A percentile compares a stretch with the other conserved stretches of the same genome.
These are phyloP conservation scores for Remorina albescens DNA, from an alignment of 2,797 vertebrate genomes.

Conservation along the genomic window DNA sequence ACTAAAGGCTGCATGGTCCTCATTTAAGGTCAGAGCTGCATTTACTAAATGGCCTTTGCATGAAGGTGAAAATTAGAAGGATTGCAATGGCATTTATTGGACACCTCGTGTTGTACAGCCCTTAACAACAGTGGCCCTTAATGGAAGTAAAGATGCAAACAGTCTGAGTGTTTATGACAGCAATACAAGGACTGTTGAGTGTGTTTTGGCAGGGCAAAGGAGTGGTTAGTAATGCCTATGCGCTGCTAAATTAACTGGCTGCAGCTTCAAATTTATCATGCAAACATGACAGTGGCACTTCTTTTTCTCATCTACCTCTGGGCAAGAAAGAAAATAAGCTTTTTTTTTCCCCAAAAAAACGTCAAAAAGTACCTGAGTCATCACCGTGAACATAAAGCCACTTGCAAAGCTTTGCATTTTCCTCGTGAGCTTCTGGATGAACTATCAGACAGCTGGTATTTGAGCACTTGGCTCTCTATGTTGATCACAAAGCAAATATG, in stretches of 20 bases:
- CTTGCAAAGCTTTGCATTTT: background rate
- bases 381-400: background rate
- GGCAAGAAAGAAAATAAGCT: background rate
- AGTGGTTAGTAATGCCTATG: no score
- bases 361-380: background rate
- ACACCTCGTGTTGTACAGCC: background rate
- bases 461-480: background rate
- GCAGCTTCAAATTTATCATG: background rate
- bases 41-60: background rate
- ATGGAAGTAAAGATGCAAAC: background rate
- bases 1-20: background rate
- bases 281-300: background rate
- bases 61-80: background rate
- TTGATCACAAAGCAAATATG: slow-evolving; percentile 3
- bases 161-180: background rate
- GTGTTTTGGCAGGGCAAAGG: no score
- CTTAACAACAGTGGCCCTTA: background rate
- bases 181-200: background rate
- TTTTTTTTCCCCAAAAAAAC: background rate
- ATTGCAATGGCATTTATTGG: background rate
- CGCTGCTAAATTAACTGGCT: background rate
- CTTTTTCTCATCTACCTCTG: background rate
- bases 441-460: background rate
- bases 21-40: background rate
- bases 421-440: background rate